Evolutionary conservation across 1,140 invertebrate species (phyloP).

Genomic region (Hyles euphorbiae): DNA sequence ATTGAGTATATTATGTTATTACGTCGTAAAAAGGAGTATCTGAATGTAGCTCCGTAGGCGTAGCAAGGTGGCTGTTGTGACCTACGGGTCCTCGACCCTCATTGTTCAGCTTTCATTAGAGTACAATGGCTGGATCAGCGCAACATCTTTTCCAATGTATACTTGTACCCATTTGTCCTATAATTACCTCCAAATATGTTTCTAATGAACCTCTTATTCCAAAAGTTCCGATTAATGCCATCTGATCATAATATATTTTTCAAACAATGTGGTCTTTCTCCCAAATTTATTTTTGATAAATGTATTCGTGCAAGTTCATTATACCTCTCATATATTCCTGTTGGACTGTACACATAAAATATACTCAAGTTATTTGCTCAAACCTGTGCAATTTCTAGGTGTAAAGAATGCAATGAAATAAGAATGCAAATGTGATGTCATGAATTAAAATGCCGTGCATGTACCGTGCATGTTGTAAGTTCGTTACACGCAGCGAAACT

Average conservation of each 20-base stretch:
- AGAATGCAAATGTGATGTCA: neutral
- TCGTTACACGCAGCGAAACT: conserved; percentile 29
- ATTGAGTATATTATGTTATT: conserved; percentile 1
- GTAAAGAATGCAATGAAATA: too few relatives aligned
- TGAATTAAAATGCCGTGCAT: conserved; percentile 1
- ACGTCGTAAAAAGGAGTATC: conserved; percentile 5
- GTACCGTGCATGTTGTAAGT: conserved; percentile 12
- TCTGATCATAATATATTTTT: too few relatives aligned
- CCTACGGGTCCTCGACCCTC: conserved; percentile 62
- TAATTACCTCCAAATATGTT: too few relatives aligned
- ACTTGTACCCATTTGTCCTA: too few relatives aligned
- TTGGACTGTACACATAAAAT: neutral
- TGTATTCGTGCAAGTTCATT: too few relatives aligned
- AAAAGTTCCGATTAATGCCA: too few relatives aligned
- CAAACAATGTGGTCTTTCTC: too few relatives aligned
- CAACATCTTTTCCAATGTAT: neutral
- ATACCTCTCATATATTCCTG: too few relatives aligned
- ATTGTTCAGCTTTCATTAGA: conserved; percentile 60
- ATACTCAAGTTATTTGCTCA: neutral
- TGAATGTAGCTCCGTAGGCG: neutral
- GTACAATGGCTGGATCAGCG: conserved; percentile 41
- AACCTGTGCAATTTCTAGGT: neutral
- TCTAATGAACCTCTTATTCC: too few relatives aligned
- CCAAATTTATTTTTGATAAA: too few relatives aligned
- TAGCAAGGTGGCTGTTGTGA: conserved; percentile 46